Evolutionary conservation across 2,888 invertebrate genomes (phyloP).

Genomic region (Erannis defoliaria): DNA sequence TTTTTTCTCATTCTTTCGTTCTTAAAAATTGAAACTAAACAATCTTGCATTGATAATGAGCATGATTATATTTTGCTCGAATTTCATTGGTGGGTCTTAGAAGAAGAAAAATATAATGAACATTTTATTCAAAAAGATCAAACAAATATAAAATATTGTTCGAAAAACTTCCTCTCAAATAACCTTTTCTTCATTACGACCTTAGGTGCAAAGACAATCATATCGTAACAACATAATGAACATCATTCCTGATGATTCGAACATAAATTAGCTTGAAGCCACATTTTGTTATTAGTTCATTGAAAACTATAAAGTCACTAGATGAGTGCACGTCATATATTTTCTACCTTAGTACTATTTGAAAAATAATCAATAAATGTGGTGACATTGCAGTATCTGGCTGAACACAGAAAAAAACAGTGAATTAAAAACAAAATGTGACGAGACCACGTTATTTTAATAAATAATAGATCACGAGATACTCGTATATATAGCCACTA

Average conservation of each 20-base stretch:
- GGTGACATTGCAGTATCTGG: neutral
- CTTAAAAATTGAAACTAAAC: neutral
- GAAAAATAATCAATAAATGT: too few relatives aligned
- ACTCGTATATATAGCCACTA: conserved; percentile 35
- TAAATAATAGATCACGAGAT: conserved; percentile 1
- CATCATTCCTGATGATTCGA: neutral
- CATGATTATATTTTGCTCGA: neutral
- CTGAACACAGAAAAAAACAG: neutral
- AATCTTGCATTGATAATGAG: neutral
- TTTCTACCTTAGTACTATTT: too few relatives aligned
- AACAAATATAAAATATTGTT: too few relatives aligned
- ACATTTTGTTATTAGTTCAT: neutral
- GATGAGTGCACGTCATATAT: too few relatives aligned
- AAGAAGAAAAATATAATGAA: too few relatives aligned
- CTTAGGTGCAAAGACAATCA: neutral
- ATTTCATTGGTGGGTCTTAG: conserved; percentile 4
- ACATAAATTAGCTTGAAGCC: neutral
- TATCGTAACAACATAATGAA: too few relatives aligned
- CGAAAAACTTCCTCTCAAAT: too few relatives aligned
- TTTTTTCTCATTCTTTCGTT: neutral
- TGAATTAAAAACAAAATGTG: conserved; percentile 3
- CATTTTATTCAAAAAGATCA: too few relatives aligned
- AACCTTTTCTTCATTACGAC: neutral
- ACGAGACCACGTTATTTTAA: neutral
- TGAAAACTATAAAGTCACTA: neutral